Conservation (phyloP, 2,888 invertebrate genomes). For the Scaptomyza parva region DNA sequence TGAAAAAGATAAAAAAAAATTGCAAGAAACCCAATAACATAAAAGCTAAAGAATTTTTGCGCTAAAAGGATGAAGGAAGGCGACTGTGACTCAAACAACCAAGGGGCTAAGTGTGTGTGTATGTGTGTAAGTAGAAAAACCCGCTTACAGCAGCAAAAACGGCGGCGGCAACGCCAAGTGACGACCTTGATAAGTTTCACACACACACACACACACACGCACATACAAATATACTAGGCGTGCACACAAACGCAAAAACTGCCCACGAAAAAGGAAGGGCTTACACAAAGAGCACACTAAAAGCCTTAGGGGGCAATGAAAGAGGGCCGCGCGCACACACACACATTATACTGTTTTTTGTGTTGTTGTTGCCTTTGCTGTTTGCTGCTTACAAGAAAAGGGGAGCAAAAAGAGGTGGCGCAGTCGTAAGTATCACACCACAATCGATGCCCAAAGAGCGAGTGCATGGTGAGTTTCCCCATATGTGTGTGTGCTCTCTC, state of each 20-base stretch:
- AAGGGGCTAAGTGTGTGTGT: constrained; percentile 25
- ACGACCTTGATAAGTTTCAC: constrained; percentile 83
- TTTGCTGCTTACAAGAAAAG: constrained; percentile 37
- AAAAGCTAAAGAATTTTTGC: constrained; percentile 78
- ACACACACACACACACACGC: constrained; percentile 31
- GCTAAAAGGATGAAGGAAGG: constrained; percentile 72
- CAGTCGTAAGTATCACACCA: constrained; percentile 45
- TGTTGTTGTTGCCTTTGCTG: not conserved
- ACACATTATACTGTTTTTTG: not conserved
- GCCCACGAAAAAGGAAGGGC: constrained; percentile 60
- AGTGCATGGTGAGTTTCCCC: constrained; percentile 58
- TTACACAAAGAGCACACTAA: constrained; percentile 41
- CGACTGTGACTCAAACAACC: constrained; percentile 41
- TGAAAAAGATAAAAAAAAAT: constrained; percentile 16
- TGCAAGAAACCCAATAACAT: constrained; percentile 78
- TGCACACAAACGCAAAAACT: constrained; percentile 32
- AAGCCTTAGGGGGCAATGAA: constrained; percentile 25
- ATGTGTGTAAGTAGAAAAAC: constrained; percentile 73
- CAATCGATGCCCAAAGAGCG: constrained; percentile 55
- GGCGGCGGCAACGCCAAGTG: constrained; percentile 73
- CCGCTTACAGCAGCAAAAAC: constrained; percentile 78
- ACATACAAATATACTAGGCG: constrained; percentile 10
- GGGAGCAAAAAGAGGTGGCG: constrained; percentile 18
- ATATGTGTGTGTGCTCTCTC: not conserved
- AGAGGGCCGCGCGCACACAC: constrained; percentile 26